Evolutionary conservation across 1,140 invertebrate genomes (phyloP).

Genomic region (Uloborus diversus): DNA sequence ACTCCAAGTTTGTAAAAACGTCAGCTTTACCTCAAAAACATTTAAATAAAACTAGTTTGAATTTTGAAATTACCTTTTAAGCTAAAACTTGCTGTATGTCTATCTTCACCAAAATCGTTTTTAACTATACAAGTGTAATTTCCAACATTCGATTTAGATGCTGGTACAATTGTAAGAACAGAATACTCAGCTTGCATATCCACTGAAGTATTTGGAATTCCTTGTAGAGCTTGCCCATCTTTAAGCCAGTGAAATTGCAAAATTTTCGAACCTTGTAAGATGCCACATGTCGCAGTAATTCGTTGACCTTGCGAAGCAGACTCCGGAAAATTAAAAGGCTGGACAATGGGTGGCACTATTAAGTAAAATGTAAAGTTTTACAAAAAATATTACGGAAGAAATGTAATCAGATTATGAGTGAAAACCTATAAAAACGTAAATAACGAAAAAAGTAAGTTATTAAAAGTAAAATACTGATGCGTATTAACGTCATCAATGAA

Average conservation of each 20-base stretch:
- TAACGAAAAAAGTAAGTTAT: too few species aligned
- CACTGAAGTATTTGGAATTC: neutral
- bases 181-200: conserved; percentile 43
- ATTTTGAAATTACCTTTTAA: conserved; percentile 75
- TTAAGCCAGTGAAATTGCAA: conserved; percentile 28
- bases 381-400: too few species aligned
- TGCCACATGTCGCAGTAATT: conserved; percentile 25
- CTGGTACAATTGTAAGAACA: conserved; percentile 27
- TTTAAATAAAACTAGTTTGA: neutral
- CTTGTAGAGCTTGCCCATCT: conserved; percentile 18
- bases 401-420: too few species aligned
- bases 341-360: conserved; percentile 63
- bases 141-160: conserved; percentile 72
- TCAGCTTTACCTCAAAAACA: neutral
- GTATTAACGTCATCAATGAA: too few species aligned
- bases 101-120: conserved; percentile 91
- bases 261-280: conserved; percentile 15
- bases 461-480: too few species aligned
- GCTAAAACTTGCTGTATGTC: conserved; percentile 84
- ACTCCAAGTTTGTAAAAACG: too few species aligned
- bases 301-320: neutral
- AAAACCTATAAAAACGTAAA: too few species aligned
- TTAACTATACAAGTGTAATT: conserved; percentile 89
- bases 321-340: conserved; percentile 2
- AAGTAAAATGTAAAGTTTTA: conserved; percentile 28